Base-by-base conservation (phyloP, 2,888 invertebrate genomes). In the Thymelicus sylvestris region DNA sequence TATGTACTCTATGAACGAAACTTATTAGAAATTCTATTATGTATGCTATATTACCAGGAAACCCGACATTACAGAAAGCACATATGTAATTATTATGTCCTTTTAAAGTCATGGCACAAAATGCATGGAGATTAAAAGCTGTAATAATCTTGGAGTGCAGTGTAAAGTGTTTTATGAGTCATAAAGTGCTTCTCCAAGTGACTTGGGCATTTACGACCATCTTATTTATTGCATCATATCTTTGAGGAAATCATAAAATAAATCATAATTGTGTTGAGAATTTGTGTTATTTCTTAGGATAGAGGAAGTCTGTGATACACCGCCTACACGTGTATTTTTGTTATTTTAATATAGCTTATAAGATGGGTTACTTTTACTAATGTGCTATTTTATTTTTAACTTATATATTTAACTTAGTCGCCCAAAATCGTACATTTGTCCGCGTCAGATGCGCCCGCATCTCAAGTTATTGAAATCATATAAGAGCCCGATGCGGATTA, bases 171-270 rank as follows among this genome's bases (percentile, higher is more conserved):
- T 69, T 69, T 69, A 69, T 57, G 69, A 69, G 13, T 59, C 64
- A 64, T 69, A 44, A 69, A 69, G 41, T 64, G 63, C 55, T 38
- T 47, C 64, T 69, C 48, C 47, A 59, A 69, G 64, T 47, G 31
- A 69, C 69, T 64, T 63, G 64, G 60, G 60, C n/a, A 31, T 69
- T 69, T 64, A 69, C 38, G 68, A 57, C 63, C 19, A 15, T 72
- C 78, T 76, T 84, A 83, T 86, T 83, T 84, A 86, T 82, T 79
- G 74, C 82, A 81, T 83, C 78, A 82, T 69, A 47, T 68, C 80
- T 85, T 82, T 81, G 77, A 77, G 75, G 80, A 79, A 81, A 82
- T 83, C 82, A 82, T 86, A 80, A 86, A 84, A 81, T 78, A 76
- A 79, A 79, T 83, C 80, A 77, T 75, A 61, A 80, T 78, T 83